Base-by-base conservation (phyloP, 2,888 invertebrate species). In the Orthosia cruda region DNA sequence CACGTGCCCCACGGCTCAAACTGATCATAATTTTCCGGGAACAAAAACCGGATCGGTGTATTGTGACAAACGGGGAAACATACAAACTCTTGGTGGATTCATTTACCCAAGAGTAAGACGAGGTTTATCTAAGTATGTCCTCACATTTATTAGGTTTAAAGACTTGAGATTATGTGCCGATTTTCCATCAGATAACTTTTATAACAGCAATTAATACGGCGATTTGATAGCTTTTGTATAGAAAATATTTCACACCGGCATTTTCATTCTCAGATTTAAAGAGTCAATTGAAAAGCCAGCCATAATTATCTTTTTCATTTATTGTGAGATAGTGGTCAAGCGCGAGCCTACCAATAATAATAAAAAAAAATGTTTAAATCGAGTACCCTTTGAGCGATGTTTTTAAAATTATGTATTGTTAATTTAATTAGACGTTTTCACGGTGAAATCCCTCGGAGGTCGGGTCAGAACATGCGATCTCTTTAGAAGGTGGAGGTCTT, bases 401-500 rank as follows among this genome's bases (percentile, higher is more conserved):
- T 57, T 15, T 49, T n/a, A 15, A 23, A 55, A 32, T 18, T 3
- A 7, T 45, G 45, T 61, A 4, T 5, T 20, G 49, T 45, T 66
- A 77, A 74, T 66, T 18, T 45, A 50, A 69, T 69, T 49, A 45
- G 23, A 61, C 5, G 18, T 49, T 76, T 70, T 64, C 52, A 68
- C 23, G 64, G 40, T 47, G 47, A 52, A 16, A 18, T 52, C 45
- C 23, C 23, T 58, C 23, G 5, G 57, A 74, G 69, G 67, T 68
- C 67, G 7, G 16, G 47, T 65, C 49, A 23, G 5, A 32, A 26
- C 23, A 20, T 26, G 59, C n/a, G 23, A 71, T 59, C 45, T 66
- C 20, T 64, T 45, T 32, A 18, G 47, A 66, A 69, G 23, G 63
- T 55, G 13, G n/a, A 62, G 57, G 47, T 50, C 47, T 54, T 18